Evolutionary conservation across 2,797 vertebrate genomes (phyloP).

Genomic region (Anolis apletophallus): DNA sequence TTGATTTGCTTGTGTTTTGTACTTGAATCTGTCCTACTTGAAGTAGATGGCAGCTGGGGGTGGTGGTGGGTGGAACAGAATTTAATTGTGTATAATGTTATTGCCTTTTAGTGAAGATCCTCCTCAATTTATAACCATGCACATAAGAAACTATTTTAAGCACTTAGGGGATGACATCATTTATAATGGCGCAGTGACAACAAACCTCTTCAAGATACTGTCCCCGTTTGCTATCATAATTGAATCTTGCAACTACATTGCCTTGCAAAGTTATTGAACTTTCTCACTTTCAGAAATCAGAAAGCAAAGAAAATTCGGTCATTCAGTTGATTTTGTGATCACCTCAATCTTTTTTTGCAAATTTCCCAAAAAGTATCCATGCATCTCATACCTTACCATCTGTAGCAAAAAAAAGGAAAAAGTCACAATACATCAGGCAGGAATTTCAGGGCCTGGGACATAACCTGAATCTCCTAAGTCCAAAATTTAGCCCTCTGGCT

Average conservation of each 20-base stretch:
- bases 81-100: fast-evolving
- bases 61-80: background rate
- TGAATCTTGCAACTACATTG: background rate
- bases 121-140: conserved; percentile 18
- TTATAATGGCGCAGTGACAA: background rate
- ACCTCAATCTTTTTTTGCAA: background rate
- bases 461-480: too few relatives aligned
- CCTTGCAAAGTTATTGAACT: background rate
- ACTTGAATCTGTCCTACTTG: conserved; percentile 4
- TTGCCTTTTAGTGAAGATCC: background rate
- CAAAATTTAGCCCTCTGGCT: too few relatives aligned
- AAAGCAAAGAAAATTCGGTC: background rate
- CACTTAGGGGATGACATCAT: background rate
- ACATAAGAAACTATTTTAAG: background rate
- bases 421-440: background rate
- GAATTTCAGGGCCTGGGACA: too few relatives aligned
- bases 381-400: background rate
- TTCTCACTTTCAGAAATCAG: background rate
- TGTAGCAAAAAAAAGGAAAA: background rate
- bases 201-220: background rate
- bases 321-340: background rate
- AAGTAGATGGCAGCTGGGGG: background rate
- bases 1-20: conserved; percentile 6
- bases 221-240: background rate
- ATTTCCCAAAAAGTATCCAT: background rate